Percentiles rank a stretch among this genome's conserved stretches.
These are phyloP conservation scores for Cinara cedri DNA, from an alignment of 2,888 invertebrate genomes.

Conservation along the genomic window DNA sequence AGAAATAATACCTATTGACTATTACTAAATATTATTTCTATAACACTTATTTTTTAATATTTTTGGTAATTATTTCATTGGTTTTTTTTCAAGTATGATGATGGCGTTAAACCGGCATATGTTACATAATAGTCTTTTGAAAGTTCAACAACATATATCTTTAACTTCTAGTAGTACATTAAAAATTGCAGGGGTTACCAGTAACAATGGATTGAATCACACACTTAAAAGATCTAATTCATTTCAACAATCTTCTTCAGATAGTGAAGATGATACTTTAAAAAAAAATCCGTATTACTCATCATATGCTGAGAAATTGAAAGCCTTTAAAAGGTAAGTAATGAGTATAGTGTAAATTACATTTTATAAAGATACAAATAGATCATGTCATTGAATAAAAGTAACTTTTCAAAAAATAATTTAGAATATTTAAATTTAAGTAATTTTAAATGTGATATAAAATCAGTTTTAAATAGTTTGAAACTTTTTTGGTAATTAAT, in stretches of 20 bases:
- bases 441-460: no score
- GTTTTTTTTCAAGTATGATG: constrained; percentile 2
- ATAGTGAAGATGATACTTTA: constrained; percentile 32
- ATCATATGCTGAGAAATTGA: constrained; percentile 37
- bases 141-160: constrained; percentile 35
- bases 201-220: background rate
- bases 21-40: background rate
- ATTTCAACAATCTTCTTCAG: constrained; percentile 26
- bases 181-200: background rate
- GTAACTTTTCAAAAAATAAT: no score
- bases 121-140: constrained; percentile 43
- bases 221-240: constrained; percentile 20
- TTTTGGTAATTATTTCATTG: background rate
- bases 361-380: no score
- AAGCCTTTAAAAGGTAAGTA: constrained; percentile 31
- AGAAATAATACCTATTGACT: background rate
- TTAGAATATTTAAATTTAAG: no score
- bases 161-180: background rate
- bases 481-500: no score
- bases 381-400: no score
- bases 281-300: constrained; percentile 39
- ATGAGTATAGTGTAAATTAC: no score
- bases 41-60: no score
- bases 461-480: no score
- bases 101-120: constrained; percentile 48